These are phyloP conservation scores for Pinna nobilis DNA, from an alignment of 1,140 invertebrate species.

Conservation along the genomic window DNA sequence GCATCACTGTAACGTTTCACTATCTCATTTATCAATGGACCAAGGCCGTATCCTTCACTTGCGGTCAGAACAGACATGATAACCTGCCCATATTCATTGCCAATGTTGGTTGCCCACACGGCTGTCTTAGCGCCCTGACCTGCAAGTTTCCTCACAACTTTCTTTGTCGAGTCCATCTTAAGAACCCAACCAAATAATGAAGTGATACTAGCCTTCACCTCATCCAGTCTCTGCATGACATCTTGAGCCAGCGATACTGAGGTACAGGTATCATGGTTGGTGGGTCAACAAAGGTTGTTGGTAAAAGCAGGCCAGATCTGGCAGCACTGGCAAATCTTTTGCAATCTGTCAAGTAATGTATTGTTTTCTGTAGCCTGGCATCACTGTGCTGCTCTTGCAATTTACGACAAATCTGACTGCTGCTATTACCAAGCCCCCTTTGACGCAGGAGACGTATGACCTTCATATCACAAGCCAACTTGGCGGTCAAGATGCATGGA, in stretches of 20 bases:
- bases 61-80: slow-evolving; percentile 46
- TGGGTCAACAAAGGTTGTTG: slow-evolving; percentile 40
- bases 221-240: slow-evolving; percentile 28
- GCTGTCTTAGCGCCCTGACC: background rate
- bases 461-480: slow-evolving; percentile 7
- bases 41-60: slow-evolving; percentile 22
- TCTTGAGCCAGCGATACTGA: slow-evolving; percentile 24
- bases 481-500: slow-evolving; percentile 8
- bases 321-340: background rate
- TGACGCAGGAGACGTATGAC: slow-evolving; percentile 9
- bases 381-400: slow-evolving; percentile 18
- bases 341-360: slow-evolving; percentile 19
- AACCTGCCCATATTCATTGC: slow-evolving; percentile 41
- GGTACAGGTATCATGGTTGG: slow-evolving; percentile 4
- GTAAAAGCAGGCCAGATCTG: slow-evolving; percentile 27
- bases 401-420: background rate
- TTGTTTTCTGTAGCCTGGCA: background rate
- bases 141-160: background rate
- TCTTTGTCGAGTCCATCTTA: slow-evolving; percentile 53
- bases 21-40: slow-evolving; percentile 17
- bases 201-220: slow-evolving; percentile 44
- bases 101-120: slow-evolving; percentile 10
- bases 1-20: background rate
- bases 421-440: slow-evolving; percentile 20
- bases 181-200: slow-evolving; percentile 45